Base-by-base conservation (phyloP, 2,797 vertebrate genomes). In the Sebastes cheni region DNA sequence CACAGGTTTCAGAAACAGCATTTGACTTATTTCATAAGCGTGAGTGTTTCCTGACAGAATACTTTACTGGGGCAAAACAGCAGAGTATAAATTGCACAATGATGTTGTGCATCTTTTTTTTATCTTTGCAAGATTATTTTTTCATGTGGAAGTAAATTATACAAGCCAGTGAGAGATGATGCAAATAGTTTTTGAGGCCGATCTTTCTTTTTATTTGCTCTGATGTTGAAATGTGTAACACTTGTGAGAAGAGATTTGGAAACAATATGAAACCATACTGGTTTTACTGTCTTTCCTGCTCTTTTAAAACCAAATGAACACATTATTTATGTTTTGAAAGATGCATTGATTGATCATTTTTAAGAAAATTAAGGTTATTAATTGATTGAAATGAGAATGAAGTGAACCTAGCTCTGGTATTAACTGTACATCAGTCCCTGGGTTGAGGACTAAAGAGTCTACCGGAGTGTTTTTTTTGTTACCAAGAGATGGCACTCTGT, bases 401-500 rank as follows among this genome's bases (percentile, higher is more conserved):
- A 69, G 29, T 58, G n/a, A 69, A 73, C 56, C 4, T 29, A 14
- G 7, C 12, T 46, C n/a, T 76, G 29, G 3, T 74, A 50, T 36
- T 2, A n/a, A 16, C 13, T 42, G 23, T 12, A 11, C 12, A 67
- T 36, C n/a, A 36, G 16, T 30, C 3, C 23, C 46, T 64, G 22
- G 16, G 9, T 54, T 56, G 10, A 22, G 61, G 34, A 46, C 4
- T 58, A 64, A 52, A 27, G 27, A 29, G 16, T 36, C 2, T 25
- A 39, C 10, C 16, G 16, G 8, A 32, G 12, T 30, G 2, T 3
- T 50, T 32, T 67, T 75, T 66, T 54, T 81, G 8, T 62, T 25
- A 87, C 71, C 81, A 82, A 80, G 42, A 85, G 85, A 77, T 83
- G 78, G 78, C 81, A 82, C 76, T 82, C 23, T 69, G 65, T 30